Base-by-base conservation (phyloP, 2,113 vertebrate genomes). In the Gobius niger region DNA sequence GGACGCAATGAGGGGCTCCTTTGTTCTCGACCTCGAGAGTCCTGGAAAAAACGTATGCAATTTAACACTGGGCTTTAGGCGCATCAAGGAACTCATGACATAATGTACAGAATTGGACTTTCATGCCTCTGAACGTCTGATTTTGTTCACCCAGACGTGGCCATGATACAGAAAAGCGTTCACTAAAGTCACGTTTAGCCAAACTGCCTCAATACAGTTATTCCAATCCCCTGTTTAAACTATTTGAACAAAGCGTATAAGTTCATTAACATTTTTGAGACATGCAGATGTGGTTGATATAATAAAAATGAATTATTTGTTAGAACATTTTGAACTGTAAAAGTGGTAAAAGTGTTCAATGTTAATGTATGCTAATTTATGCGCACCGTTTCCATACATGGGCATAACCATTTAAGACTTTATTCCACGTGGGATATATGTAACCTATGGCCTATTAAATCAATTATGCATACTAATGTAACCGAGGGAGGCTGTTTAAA, bases 1-100 rank as follows among this genome's bases (percentile, higher is more conserved):
- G 60, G 53, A 76, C 18, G 71, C 44, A 59, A 53, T 18, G 14
- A 18, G 44, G 53, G 41, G 53, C 67, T 19, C 4, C 63, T 70
- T 34, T 66, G 47, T 56, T n/a, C 3, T 49, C 24, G 11, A 7
- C n/a, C 3, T 49, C 24, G 5, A 7, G 19, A 7, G 16, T 49
- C 2, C 3, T 47, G 34, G 46, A 65, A 9, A 24, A 9, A 56
- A 44, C 59, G 14, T 42, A 14, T 7, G n/a, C 8, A 40, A n/a
- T 41, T 60, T 59, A 57, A 60, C 57, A 42, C 14, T 14, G 7
- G n/a, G 34, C 56, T 59, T 9, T 0, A 9, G 56, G 34, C 56
- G 8, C 7, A 13, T 41, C 13, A 42, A 41, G 7, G 40, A 40
- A 44, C 6, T 3, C 14, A 42, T 60, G 14, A 60, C 41, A 60